phyloP scores from a whole-genome alignment of 2,797 vertebrate species.

The Periophthalmus magnuspinnatus region DNA sequence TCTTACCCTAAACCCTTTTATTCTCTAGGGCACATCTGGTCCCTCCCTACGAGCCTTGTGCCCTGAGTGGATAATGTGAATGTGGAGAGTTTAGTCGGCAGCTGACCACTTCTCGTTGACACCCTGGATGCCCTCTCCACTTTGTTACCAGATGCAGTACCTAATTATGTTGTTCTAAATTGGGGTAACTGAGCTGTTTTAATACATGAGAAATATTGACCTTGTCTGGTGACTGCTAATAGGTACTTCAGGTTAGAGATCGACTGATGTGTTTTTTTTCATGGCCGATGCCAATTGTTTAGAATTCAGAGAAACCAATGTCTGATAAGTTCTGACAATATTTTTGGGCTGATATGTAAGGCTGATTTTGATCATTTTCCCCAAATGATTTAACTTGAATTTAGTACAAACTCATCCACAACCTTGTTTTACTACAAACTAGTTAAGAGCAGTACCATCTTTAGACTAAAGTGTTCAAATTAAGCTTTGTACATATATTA shows the following conservation, averaged over 20 bases:
- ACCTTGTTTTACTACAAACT: too few relatives aligned
- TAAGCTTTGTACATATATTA: too few relatives aligned
- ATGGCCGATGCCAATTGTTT: too few relatives aligned
- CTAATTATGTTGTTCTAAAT: conserved; percentile 27
- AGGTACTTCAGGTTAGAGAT: not conserved
- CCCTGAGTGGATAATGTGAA: conserved; percentile 47
- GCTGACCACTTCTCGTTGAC: conserved; percentile 65
- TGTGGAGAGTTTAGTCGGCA: conserved; percentile 48
- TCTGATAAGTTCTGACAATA: too few relatives aligned
- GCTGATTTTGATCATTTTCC: too few relatives aligned
- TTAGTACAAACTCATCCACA: too few relatives aligned
- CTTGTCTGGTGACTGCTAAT: conserved; percentile 12
- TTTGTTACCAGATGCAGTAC: conserved; percentile 19
- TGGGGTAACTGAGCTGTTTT: conserved; percentile 52
- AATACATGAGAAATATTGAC: conserved; percentile 54
- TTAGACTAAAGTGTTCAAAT: too few relatives aligned
- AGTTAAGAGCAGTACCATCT: too few relatives aligned
- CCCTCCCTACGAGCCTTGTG: conserved; percentile 35
- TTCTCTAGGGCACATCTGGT: conserved; percentile 53
- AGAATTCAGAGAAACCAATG: too few relatives aligned
- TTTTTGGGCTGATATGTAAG: too few relatives aligned
- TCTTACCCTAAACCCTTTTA: conserved; percentile 53
- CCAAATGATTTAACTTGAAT: too few relatives aligned
- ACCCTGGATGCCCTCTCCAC: conserved; percentile 51
- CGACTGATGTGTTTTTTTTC: too few relatives aligned